Evolutionary conservation across 2,888 invertebrate species (phyloP).

Genomic region (Lasioglossum villosulum): DNA sequence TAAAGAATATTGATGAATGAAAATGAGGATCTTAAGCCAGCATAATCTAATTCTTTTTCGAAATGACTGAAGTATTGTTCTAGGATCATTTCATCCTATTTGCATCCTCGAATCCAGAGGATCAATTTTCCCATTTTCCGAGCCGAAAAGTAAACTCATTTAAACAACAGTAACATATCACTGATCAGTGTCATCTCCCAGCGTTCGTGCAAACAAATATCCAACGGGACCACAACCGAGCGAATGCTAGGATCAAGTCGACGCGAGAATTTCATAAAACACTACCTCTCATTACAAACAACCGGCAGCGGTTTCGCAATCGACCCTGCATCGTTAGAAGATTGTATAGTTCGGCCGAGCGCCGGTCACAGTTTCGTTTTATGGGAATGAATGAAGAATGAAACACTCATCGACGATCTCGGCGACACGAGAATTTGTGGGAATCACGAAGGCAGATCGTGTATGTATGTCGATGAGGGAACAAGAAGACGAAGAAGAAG

Average conservation of each 20-base stretch:
- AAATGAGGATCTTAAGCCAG: neutral
- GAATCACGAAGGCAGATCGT: slow-evolving; percentile 13
- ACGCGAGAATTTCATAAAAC: slow-evolving; percentile 33
- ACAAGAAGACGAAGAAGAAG: slow-evolving; percentile 1
- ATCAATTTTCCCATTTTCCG: neutral
- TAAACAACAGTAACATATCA: neutral
- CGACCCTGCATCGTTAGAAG: slow-evolving; percentile 32
- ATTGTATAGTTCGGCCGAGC: slow-evolving; percentile 49
- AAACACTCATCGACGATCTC: neutral
- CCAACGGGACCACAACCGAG: slow-evolving; percentile 44
- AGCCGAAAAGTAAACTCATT: neutral
- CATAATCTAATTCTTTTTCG: neutral
- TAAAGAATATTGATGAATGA: neutral
- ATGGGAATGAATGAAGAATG: neutral
- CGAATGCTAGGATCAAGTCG: slow-evolving; percentile 46
- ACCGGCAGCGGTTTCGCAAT: slow-evolving; percentile 38
- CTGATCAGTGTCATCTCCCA: neutral
- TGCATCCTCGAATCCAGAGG: neutral
- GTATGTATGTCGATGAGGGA: slow-evolving; percentile 5
- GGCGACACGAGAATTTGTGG: neutral
- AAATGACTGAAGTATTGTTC: neutral
- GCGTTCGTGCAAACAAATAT: slow-evolving; percentile 15
- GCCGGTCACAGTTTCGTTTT: slow-evolving; percentile 24
- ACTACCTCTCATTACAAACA: slow-evolving; percentile 33
- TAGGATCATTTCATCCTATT: neutral